Percentiles rank a stretch among this genome's conserved stretches.
Evolutionary conservation across 2,113 vertebrate species (phyloP).

Genomic region (Pedetes capensis): DNA sequence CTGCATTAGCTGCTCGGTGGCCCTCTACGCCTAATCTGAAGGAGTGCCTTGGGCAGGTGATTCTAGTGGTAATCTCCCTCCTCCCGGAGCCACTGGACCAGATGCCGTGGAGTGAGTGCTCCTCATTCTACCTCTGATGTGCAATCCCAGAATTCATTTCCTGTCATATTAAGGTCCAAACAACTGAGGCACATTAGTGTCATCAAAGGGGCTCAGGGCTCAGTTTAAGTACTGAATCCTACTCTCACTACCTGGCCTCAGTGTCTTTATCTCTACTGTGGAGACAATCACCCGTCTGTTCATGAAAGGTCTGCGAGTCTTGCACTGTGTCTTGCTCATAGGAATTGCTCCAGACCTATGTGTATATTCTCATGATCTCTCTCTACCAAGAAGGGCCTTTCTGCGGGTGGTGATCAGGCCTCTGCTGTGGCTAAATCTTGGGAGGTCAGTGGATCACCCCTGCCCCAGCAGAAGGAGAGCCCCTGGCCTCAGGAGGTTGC

Average conservation of each 20-base stretch:
- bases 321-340: neutral
- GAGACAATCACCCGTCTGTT: neutral
- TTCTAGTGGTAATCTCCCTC: neutral
- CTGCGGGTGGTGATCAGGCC: fast-evolving
- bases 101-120: neutral
- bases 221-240: neutral
- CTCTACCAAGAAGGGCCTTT: neutral
- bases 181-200: neutral
- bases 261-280: neutral
- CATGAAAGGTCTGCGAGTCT: neutral
- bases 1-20: too few relatives aligned
- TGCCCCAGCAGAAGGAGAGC: neutral
- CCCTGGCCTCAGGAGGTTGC: fast-evolving
- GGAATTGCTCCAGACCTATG: fast-evolving
- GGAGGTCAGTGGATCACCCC: neutral
- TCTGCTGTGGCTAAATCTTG: neutral
- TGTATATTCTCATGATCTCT: neutral
- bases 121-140: neutral
- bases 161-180: neutral
- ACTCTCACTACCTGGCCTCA: neutral
- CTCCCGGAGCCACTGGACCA: neutral
- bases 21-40: neutral
- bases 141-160: neutral
- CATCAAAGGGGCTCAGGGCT: neutral
- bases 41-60: neutral